Evolutionary conservation across 2,888 invertebrate genomes (phyloP), one percentile per base, ranked within the genome.

Genomic region (Heteromyza rotundicornis): DNA sequence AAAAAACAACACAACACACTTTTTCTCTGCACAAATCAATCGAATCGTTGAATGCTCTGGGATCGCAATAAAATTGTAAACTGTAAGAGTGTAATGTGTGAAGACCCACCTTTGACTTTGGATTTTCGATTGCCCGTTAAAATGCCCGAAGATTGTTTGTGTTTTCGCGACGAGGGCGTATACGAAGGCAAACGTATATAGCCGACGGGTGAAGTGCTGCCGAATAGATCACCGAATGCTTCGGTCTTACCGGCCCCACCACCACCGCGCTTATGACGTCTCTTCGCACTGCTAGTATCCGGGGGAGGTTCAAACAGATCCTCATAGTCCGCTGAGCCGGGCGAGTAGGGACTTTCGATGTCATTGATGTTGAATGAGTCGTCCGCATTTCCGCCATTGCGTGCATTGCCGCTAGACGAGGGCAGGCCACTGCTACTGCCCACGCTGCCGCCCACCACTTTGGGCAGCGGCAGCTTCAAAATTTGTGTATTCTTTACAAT

Each of bases 271-370:
- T 72, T 74, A 0, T 63, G 44, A 0, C 78, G 75, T 12, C 77
- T 66, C 23, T 61, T 65, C 2, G 66, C 64, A 40, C 67, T 72
- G 32, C 65, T 71, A 22, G 63, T 67, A 54, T 82, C 82, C 59
- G 76, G 74, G 12, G 92, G 93, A 56, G 94, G 94, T 81, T 91
- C 91, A 84, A 94, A 94, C 67, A 94, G 86, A 80, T 94, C 94
- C 73, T 94, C 93, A 78, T 92, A 93, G 82, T 94, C 91, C 73
- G 90, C 91, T n/a, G 93, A 92, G 51, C 92, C 94, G 0, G 94
- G 94, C 54, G 94, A 94, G 84, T 95, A 94, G 0, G 95, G 95
- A 20, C 94, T 94, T 69, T 90, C 90, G 79, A 90, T 88, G 14
- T 92, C 91, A 82, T 89, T 86, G 8, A 73, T 67, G 54, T 66